A percentile compares a stretch with the other conserved stretches of the same genome.
Evolutionary conservation across 1,140 invertebrate genomes (phyloP).

Genomic region (Megalopta genalis): DNA sequence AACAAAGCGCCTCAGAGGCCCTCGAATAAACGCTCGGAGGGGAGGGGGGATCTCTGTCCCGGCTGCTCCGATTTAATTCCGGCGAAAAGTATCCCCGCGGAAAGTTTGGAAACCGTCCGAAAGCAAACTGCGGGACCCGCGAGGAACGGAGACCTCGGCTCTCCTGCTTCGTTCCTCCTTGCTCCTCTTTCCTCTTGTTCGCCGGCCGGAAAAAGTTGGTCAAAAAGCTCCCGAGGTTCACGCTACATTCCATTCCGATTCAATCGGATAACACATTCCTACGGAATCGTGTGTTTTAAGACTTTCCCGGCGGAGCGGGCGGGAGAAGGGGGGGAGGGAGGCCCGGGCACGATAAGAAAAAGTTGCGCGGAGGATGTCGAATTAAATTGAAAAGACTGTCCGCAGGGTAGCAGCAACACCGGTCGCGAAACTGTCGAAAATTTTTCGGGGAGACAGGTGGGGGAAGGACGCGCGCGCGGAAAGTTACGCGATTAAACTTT

Average conservation of each 20-base stretch:
- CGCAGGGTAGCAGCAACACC: neutral
- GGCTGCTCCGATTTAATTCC: no score
- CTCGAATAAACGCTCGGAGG: neutral
- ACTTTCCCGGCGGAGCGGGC: neutral
- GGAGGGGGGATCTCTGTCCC: neutral
- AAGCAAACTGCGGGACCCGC: no score
- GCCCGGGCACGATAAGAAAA: no score
- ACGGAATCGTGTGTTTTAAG: neutral
- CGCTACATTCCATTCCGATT: neutral
- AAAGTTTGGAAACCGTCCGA: no score
- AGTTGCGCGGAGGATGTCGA: neutral
- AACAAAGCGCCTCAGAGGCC: slow-evolving; percentile 5
- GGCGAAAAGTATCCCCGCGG: no score
- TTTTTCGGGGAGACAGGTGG: neutral
- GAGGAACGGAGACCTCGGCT: no score
- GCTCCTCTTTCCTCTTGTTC: no score
- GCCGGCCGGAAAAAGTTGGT: no score
- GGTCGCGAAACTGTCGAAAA: slow-evolving; percentile 14
- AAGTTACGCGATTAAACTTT: slow-evolving; percentile 62
- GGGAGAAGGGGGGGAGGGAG: neutral
- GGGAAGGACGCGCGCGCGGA: neutral
- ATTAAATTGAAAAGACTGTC: slow-evolving; percentile 3
- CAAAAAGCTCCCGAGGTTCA: no score
- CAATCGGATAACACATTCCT: neutral
- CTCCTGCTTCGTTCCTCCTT: no score